Conservation (phyloP, 2,797 vertebrate genomes). For the Rhinatrema bivittatum region DNA sequence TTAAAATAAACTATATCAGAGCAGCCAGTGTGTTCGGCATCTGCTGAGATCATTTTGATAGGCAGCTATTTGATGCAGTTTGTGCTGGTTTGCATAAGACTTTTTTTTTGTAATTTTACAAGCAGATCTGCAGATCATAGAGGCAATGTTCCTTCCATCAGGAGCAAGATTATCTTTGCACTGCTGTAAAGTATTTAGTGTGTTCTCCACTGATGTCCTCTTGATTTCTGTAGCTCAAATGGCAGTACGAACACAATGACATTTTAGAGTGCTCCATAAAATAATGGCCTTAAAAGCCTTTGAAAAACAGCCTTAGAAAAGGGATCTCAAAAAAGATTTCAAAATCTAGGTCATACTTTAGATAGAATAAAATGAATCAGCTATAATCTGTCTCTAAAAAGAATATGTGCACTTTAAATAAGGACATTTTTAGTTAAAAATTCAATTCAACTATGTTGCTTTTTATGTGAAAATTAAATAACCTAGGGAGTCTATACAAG, state of each 20-base stretch:
- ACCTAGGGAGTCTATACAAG: too few species aligned
- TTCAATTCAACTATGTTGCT: too few species aligned
- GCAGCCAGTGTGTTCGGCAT: too few species aligned
- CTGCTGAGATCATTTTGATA: conserved; percentile 24
- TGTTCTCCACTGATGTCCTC: conserved; percentile 28
- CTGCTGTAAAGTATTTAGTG: conserved; percentile 22
- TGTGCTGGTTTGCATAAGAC: conserved; percentile 20
- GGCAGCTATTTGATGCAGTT: conserved; percentile 21
- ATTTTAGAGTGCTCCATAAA: conserved; percentile 30
- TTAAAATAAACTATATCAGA: too few species aligned
- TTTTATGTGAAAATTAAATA: too few species aligned
- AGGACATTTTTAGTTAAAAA: neutral
- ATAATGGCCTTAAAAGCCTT: conserved; percentile 27
- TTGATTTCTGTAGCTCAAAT: conserved; percentile 27
- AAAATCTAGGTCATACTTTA: conserved; percentile 9
- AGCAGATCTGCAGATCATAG: conserved; percentile 42
- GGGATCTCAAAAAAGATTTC: conserved; percentile 12
- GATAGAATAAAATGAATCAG: conserved; percentile 4
- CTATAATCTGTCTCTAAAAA: conserved; percentile 1
- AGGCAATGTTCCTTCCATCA: conserved; percentile 38
- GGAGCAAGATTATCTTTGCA: conserved; percentile 32
- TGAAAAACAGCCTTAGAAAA: conserved; percentile 6
- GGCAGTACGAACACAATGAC: conserved; percentile 20
- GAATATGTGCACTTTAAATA: conserved; percentile 3
- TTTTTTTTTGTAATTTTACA: conserved; percentile 34